Base-by-base conservation (phyloP, 2,797 vertebrate species). In the Lutjanus campechanus region DNA sequence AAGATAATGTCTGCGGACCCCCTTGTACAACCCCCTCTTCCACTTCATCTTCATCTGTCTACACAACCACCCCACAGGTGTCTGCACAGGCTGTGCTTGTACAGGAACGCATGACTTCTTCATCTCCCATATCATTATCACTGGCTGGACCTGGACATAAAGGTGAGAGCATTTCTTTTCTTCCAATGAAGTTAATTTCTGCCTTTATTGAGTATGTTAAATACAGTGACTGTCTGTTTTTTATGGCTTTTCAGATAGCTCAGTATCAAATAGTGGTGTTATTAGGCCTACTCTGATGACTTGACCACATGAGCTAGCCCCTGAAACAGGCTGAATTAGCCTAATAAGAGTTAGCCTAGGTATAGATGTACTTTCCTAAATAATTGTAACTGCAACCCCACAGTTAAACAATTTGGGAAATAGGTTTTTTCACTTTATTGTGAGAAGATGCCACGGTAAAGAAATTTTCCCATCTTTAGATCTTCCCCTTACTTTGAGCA, bases 1-100 rank as follows among this genome's bases (percentile, higher is more conserved):
- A 90, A 1, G 97, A 99, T 92, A 98, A 95, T 16, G 15, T 96
- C 79, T 99, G 98, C 79, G 96, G 97, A 85, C 69, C 85, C 25
- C 86, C 77, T 1, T 88, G 89, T 0, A 60, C 93, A 72, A 79
- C 56, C 85, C 67, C 29, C 9, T 44, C 49, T 46, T 41, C 70
- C n/a, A 46, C 70, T 0, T 59, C 90, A 20, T 86, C 83, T 1
- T 59, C 90, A 19, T 86, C 83, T 1, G 86, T 82, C 0, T 77
- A 92, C 65, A 73, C 90, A 56, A 88, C 75, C 49, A 47, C 54
- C 49, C 9, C 40, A 6, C 67, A 25, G 65, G 81, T 58, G 10
- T 73, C 77, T 74, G 50, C 36, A 43, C 72, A 59, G 54, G 71
- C 77, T 56, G 69, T 59, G 61, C 69, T 78, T 36, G 29, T 71